Evolutionary conservation across 2,113 vertebrate species (phyloP), one percentile per base, ranked within the genome.

Genomic region (Callospermophilus lateralis): DNA sequence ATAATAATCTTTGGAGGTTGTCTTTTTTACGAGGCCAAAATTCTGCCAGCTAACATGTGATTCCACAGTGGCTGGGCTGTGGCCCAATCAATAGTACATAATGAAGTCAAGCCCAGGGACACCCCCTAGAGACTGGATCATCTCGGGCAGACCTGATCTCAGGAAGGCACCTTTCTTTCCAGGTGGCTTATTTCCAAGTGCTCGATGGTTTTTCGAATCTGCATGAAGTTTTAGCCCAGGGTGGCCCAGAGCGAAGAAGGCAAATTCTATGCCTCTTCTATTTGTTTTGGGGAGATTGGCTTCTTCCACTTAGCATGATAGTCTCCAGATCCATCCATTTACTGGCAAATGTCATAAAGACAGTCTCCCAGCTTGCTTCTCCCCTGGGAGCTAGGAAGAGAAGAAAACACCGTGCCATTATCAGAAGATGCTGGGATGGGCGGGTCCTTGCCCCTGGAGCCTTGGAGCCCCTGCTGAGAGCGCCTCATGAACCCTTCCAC

Each of bases 171-270:
- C 4, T 61, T 12, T 4, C 37, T 20, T 42, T 83, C 84, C 68
- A 65, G 8, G 26, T 11, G 48, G 34, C 24, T 53, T 34, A 3
- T 45, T 87, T 30, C 8, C 89, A 81, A 83, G 34, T 20, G 15
- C 37, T 86, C 13, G 30, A 4, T 70, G 51, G 4, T 26, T 58
- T 70, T 84, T 72, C 77, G 22, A 45, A 85, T 78, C 39, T 76
- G 86, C 70, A 97, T 97, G 61, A 91, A 93, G 81, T 37, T 86
- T 73, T 42, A 63, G 51, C 48, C 10, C n/a, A 65, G 32, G 32
- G 42, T 19, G 61, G 96, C 81, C 84, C 79, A 84, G 77, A 93
- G 32, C 17, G n/a, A 48, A 86, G 42, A 61, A 8, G 97, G 9
- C 26, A 32, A 42, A 17, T 26, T 81, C 80, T 17, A 28, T 28